Base-by-base conservation (phyloP, 2,797 vertebrate species). In the Epinephelus coioides region DNA sequence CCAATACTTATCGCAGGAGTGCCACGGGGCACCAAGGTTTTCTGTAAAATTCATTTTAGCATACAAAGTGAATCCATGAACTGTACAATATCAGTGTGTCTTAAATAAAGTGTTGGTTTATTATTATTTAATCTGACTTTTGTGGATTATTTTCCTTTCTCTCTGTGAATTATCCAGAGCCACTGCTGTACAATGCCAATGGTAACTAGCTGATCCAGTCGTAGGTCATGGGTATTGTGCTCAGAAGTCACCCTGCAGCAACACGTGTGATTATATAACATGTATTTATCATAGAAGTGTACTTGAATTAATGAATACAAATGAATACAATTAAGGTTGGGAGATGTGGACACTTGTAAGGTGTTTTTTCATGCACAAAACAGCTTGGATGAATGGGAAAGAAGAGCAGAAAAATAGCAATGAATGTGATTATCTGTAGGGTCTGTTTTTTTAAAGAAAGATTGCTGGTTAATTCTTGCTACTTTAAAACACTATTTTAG, bases 41-140 rank as follows among this genome's bases (percentile, higher is more conserved):
- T 67, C 72, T 76, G 76, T 89, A n/a, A 69, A 72, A 69, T 38
- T 57, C 1, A 79, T 88, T 86, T 85, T 61, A 78, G 15, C 56
- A 30, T 61, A 67, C 55, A 30, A 75, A 71, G 44, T 51, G 49
- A 82, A 59, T 72, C 61, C 72, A 81, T 77, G n/a, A 78, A 68
- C 62, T 89, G 81, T 91, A 81, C 75, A 67, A 70, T 75, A 81
- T 88, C 62, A 61, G n/a, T 82, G 78, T 85, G 64, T 86, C 85
- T 89, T 79, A 68, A 93, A 93, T 94, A 94, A 94, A 94, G 76
- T 89, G 83, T 76, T 88, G 61, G 67, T 88, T 91, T 80, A 27
- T 76, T 70, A 74, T 73, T 57, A 51, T 51, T 27, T 78, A 21
- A 79, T 79, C 50, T 67, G 59, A 51, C 17, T 50, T 57, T 18